Evolutionary conservation across 2,113 vertebrate genomes (phyloP), one percentile per base, ranked within the genome.

Genomic region (Triplophysa rosa): DNA sequence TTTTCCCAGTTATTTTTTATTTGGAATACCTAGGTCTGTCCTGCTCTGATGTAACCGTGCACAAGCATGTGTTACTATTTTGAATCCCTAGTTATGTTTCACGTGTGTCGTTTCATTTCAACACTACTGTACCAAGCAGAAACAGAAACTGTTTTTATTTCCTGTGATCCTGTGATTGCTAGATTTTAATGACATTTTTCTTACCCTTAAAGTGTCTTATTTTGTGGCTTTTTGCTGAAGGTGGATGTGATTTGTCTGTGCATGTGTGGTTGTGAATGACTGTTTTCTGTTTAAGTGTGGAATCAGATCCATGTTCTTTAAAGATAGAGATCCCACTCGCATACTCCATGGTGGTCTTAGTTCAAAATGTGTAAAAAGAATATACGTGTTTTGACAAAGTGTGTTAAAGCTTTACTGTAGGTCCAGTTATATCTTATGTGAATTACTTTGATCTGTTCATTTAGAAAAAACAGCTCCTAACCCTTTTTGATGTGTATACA

Each of bases 371-470:
- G 1, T 8, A 21, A 23, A n/a, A 56, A 26, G 29, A 5, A 24
- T 37, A 12, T 70, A 10, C 37, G n/a, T 61, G 33, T 42, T 72
- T 59, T 11, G 68, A 54, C 17, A 37, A 7, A 12, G 14, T 59
- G n/a, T 24, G 33, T 59, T 13, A 73, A 42, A 37, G n/a, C 23
- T 23, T 59, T 42, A 29, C 3, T 29, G 26, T 6, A 17, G 33
- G 54, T 73, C n/a, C 8, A 0, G 21, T 47, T 61, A 45, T 26
- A 61, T 9, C 24, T 23, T 26, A 24, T 73, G 29, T 40, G 56
- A 23, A 47, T 42, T 37, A 69, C 52, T 71, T 40, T 58, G 69
- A 64, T 80, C 54, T 80, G 67, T 37, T 78, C 66, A 66, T 72
- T 61, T 69, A 77, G 14, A 7, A 62, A 58, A 49, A 64, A 66